A percentile compares a stretch with the other conserved stretches of the same genome.
Evolutionary conservation across 2,888 invertebrate genomes (phyloP).

Genomic region (Euphydryas editha): DNA sequence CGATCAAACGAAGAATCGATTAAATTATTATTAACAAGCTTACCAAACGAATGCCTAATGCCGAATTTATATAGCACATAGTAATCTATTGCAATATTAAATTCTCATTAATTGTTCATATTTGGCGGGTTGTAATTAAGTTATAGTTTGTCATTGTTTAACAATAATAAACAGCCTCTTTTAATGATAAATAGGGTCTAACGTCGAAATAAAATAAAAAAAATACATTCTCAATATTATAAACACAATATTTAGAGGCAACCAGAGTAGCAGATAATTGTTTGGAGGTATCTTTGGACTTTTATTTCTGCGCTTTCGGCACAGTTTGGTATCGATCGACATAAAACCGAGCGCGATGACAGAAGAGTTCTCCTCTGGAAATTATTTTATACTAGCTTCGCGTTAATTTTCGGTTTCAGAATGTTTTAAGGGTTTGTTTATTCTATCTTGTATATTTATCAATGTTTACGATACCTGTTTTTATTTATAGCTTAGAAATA

Average conservation of each 20-base stretch:
- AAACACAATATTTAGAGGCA: not conserved
- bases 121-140: no score
- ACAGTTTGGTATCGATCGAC: not conserved
- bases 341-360: not conserved
- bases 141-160: no score
- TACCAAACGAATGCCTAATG: not conserved
- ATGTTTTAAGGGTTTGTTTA: not conserved
- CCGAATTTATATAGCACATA: not conserved
- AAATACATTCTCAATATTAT: not conserved
- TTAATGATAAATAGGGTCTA: no score
- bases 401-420: not conserved
- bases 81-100: not conserved
- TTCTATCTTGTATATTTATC: not conserved
- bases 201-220: no score
- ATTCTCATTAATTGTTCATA: not conserved
- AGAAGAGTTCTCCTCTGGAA: not conserved
- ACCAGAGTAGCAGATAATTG: not conserved
- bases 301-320: not conserved
- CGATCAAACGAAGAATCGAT: not conserved
- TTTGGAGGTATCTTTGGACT: not conserved
- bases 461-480: no score
- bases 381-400: not conserved
- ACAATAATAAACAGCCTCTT: no score
- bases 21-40: slow-evolving; percentile 3
- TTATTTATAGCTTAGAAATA: no score